Conservation (phyloP, 1,140 invertebrate genomes). For the Elysia chlorotica region DNA sequence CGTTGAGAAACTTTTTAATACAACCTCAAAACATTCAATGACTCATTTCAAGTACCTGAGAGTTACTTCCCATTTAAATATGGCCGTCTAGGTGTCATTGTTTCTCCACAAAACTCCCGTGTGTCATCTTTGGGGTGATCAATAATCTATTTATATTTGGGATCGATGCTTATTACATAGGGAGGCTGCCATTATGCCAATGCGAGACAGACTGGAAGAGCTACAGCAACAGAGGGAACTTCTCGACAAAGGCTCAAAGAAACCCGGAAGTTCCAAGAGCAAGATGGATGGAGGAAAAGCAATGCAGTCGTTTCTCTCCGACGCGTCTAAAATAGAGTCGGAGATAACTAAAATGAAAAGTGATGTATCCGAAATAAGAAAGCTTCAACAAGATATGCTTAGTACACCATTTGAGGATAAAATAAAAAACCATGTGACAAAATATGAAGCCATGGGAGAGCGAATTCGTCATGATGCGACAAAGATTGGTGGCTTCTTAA, state of each 20-base stretch:
- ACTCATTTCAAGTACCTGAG: no score
- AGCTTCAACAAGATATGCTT: slow-evolving; percentile 34
- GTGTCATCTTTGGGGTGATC: no score
- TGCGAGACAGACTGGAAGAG: slow-evolving; percentile 38
- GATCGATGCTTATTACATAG: neutral
- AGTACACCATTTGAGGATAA: slow-evolving; percentile 35
- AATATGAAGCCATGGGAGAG: slow-evolving; percentile 26
- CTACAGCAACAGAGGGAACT: slow-evolving; percentile 32
- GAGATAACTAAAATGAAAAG: slow-evolving; percentile 29
- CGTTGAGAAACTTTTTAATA: no score
- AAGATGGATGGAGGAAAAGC: slow-evolving; percentile 26
- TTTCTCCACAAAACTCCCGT: no score
- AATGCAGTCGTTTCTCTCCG: slow-evolving; percentile 31
- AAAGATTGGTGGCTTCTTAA: slow-evolving; percentile 26
- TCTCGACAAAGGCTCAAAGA: slow-evolving; percentile 30
- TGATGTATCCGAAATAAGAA: slow-evolving; percentile 33
- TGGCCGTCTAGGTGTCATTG: no score
- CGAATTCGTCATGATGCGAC: slow-evolving; percentile 18
- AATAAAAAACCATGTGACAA: slow-evolving; percentile 1
- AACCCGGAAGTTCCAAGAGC: slow-evolving; percentile 23
- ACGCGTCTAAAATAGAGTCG: slow-evolving; percentile 32
- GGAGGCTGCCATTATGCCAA: slow-evolving; percentile 28
- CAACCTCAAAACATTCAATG: no score
- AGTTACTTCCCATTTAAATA: no score
- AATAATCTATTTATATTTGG: neutral